Conservation (phyloP, 2,888 invertebrate genomes). For the Axea sp. region DNA sequence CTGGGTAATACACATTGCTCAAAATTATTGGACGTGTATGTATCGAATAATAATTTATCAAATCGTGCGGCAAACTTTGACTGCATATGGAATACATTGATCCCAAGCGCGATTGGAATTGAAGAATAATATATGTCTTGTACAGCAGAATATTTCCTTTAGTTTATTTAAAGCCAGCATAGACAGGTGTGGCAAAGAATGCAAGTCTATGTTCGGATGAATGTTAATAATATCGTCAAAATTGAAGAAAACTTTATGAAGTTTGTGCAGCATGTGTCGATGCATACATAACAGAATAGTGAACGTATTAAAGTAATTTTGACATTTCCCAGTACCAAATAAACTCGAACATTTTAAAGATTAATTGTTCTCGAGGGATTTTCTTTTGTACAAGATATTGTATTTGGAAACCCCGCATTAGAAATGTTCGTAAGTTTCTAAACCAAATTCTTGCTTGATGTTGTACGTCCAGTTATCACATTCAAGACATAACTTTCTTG, state of each 20-base stretch:
- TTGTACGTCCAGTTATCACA: constrained; percentile 37
- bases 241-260: not conserved
- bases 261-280: not conserved
- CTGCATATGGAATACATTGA: constrained; percentile 47
- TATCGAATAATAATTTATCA: constrained; percentile 55
- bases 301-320: too few relatives aligned
- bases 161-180: constrained; percentile 20
- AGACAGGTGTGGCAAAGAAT: constrained; percentile 1
- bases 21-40: constrained; percentile 45
- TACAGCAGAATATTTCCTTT: constrained; percentile 1
- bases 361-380: constrained; percentile 3
- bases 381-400: constrained; percentile 18
- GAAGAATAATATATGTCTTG: constrained; percentile 42
- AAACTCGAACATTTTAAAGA: too few relatives aligned
- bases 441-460: constrained; percentile 50
- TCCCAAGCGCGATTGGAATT: constrained; percentile 28
- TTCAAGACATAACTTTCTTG: constrained; percentile 40
- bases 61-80: constrained; percentile 49
- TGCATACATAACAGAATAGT: too few relatives aligned
- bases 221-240: not conserved
- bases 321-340: too few relatives aligned
- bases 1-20: constrained; percentile 36
- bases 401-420: not conserved
- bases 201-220: constrained; percentile 4
- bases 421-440: constrained; percentile 43